Base-by-base conservation (phyloP, 2,113 vertebrate species). In the Ceratotherium simum region DNA sequence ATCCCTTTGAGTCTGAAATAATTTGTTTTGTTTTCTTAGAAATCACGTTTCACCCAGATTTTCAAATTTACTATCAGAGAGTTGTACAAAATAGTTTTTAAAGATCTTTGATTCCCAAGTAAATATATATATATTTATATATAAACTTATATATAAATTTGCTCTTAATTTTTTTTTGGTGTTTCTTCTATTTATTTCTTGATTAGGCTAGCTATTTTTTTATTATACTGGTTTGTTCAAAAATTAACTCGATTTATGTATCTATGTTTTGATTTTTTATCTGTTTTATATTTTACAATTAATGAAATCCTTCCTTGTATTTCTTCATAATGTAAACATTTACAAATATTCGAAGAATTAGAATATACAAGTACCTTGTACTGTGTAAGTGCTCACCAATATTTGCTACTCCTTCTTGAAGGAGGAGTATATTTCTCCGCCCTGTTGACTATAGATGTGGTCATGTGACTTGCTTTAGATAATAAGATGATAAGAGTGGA, bases 41-140 rank as follows among this genome's bases (percentile, higher is more conserved):
- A 96, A 83, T 83, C 82, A 92, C 5, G 10, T 88, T 83, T 96
- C 11, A 42, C 69, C 27, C 25, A 96, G 4, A 76, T 89, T 58
- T 84, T 93, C 70, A 84, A 23, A 93, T 65, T 85, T 76, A 17
- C 33, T 76, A 54, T 39, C 31, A 94, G 62, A 46, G 46, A 69
- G 21, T 79, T 87, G 29, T 79, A 48, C 8, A 87, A 25, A 48
- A 86, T 56, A 69, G 17, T 27, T 79, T 64, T 58, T 33, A 69
- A 36, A n/a, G 51, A 17, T 48, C 51, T 79, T 60, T 48, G 51
- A 69, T 93, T 93, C 36, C 29, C 21, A 23, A 48, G 69, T 73
- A 31, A 33, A n/a, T 18, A 46, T 79, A 56, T 7, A 56, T 39
- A 39, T 39, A 72, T 27, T 7, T 20, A 31, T 39, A 87, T 31